Percentiles rank a stretch among this genome's conserved stretches.
phyloP scores from a whole-genome alignment of 2,113 vertebrate species.

The Cottus gobio region DNA sequence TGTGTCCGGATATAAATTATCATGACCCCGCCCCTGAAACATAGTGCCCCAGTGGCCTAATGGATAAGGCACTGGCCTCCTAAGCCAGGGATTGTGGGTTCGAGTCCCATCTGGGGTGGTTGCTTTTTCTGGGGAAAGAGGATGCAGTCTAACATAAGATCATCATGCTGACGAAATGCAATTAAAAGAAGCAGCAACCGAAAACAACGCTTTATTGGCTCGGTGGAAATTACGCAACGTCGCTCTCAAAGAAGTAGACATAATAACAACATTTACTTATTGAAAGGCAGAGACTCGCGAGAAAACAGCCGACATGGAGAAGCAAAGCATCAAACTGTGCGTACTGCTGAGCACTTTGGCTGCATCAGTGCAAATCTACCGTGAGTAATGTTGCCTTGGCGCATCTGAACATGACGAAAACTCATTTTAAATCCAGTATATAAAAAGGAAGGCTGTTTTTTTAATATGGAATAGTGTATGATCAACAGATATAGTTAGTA shows the following conservation, averaged over 20 bases:
- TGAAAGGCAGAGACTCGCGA: neutral
- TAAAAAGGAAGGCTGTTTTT: neutral
- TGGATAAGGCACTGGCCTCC: slow-evolving; percentile 87
- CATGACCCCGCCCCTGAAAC: fast-evolving
- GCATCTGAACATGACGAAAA: neutral
- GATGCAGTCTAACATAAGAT: neutral
- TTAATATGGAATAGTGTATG: neutral
- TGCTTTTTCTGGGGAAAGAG: neutral
- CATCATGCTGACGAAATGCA: neutral
- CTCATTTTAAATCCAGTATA: neutral
- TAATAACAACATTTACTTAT: neutral
- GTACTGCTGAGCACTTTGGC: slow-evolving; percentile 52
- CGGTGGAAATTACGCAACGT: neutral
- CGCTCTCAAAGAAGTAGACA: fast-evolving
- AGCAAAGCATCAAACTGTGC: slow-evolving; percentile 9
- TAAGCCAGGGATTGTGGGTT: slow-evolving; percentile 76
- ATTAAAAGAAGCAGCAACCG: neutral
- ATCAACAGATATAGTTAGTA: neutral
- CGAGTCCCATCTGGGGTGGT: slow-evolving; percentile 71
- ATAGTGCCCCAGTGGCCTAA: slow-evolving; percentile 86
- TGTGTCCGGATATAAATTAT: fast-evolving
- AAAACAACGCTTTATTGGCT: fast-evolving
- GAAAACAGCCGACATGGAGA: slow-evolving; percentile 39
- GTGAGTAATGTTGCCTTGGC: slow-evolving; percentile 54
- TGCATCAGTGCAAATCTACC: slow-evolving; percentile 54